Evolutionary conservation across 2,888 invertebrate genomes (phyloP), one percentile per base, ranked within the genome.

Genomic region (Plebejus melissa): DNA sequence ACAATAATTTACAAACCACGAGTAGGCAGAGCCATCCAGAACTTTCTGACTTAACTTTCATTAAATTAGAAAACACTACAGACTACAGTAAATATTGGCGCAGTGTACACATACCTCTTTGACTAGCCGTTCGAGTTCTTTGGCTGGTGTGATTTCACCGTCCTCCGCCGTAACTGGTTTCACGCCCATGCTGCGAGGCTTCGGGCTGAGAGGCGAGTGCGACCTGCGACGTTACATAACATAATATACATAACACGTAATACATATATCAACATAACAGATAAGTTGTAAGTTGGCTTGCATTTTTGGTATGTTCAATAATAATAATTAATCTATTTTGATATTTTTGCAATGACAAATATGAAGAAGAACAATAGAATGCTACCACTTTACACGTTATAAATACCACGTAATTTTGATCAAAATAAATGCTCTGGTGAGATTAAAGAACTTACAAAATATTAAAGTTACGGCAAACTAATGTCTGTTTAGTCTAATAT

Each of bases 71-170:
- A 75, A 75, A 71, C 75, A 28, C 36, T 41, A 28, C 41, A 41
- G 16, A 28, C 36, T 41, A 41, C 41, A 57, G 16, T 32, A 71
- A 75, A 71, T 71, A 75, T 75, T 70, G 46, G 54, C 41, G 65
- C 13, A 32, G 65, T 32, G 65, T 65, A 16, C 11, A 65, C 83
- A 78, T 76, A 94, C 95, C 89, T 95, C 95, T 90, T 96, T 95
- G 86, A 96, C 96, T 90, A 96, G 96, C 83, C 95, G 94, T 90
- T 96, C 96, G 82, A 97, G 93, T 85, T 96, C 96, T 87, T 96
- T 95, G 81, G 96, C 94, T 77, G 96, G 96, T 84, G 95, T 94
- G 81, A 94, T 94, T 84, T 95, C 95, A 82, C 92, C 92, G 80
- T 94, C 95, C 77, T 94, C 94, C 81, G 94, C 89, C 77, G 95